These are phyloP conservation scores for Phengaris alcon DNA, from an alignment of 2,888 invertebrate species.

Conservation along the genomic window DNA sequence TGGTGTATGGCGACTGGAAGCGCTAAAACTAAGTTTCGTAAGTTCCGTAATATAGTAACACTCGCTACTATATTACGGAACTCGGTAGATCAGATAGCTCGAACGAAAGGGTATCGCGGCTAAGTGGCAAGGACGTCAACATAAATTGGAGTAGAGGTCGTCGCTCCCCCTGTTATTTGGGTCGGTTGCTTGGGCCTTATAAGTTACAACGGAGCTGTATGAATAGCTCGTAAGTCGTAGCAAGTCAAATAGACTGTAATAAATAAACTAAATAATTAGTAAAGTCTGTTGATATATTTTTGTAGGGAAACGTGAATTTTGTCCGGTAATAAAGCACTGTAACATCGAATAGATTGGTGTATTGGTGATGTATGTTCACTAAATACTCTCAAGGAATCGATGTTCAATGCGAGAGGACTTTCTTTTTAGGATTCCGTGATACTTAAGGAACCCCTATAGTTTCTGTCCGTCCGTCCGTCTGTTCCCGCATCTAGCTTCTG, in stretches of 20 bases:
- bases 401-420: no score
- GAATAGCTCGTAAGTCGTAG: constrained; percentile 2
- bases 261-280: not conserved
- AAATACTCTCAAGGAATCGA: no score
- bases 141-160: constrained; percentile 17
- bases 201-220: not conserved
- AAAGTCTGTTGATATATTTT: no score
- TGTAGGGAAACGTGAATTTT: no score
- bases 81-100: not conserved
- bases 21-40: not conserved
- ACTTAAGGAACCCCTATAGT: no score
- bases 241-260: constrained; percentile 26
- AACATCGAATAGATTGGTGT: no score
- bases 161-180: constrained; percentile 14
- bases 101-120: not conserved
- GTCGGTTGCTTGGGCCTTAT: not conserved
- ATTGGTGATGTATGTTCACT: no score
- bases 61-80: not conserved
- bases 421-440: no score
- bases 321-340: no score
- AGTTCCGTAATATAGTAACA: no score
- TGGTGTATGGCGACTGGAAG: not conserved
- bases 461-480: no score
- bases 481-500: no score
- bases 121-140: constrained; percentile 4